Evolutionary conservation across 2,113 vertebrate species (phyloP), one percentile per base, ranked within the genome.

Genomic region (Muntiacus muntjak): DNA sequence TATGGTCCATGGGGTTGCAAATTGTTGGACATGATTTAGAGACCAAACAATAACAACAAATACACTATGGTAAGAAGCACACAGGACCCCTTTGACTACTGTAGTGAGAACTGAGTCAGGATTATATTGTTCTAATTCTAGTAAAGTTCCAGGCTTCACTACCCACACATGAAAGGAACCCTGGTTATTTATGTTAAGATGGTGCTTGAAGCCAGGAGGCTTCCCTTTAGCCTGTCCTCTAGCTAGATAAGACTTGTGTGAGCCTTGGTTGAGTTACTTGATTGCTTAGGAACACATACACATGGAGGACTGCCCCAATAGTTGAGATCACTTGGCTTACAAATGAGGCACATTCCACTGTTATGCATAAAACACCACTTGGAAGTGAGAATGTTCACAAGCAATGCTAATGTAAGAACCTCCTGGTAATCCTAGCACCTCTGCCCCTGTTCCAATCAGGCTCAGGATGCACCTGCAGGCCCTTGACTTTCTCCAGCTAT

Each of bases 391-490:
- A 95, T 94, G 71, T 89, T 97, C 91, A 83, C 91, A 90, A 96
- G 92, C 47, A 76, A 95, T 74, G 91, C 74, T 97, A 91, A 96
- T 91, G 47, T 86, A 95, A 93, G 91, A 97, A 98, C 50, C 85
- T 95, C 83, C 98, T 94, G 88, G 96, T 95, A 97, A 96, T 97
- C 55, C 79, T 91, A 98, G 94, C 79, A 97, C 91, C 96, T 98
- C 87, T 98, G 95, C 95, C 86, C 95, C 74, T 97, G 52, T 93
- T 97, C 86, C 71, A 97, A 84, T 95, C 91, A 96, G 89, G 91
- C 30, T 33, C 93, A 98, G 97, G 97, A 97, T 98, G 93, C 97
- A 97, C 92, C 95, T 97, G 97, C 95, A 96, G 52, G 96, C 45
- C 89, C 94, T 97, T 96, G 96, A 97, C 94, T 96, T 90, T 97